phyloP scores from a whole-genome alignment of 1,140 invertebrate species.

The Lasioglossum albipes region DNA sequence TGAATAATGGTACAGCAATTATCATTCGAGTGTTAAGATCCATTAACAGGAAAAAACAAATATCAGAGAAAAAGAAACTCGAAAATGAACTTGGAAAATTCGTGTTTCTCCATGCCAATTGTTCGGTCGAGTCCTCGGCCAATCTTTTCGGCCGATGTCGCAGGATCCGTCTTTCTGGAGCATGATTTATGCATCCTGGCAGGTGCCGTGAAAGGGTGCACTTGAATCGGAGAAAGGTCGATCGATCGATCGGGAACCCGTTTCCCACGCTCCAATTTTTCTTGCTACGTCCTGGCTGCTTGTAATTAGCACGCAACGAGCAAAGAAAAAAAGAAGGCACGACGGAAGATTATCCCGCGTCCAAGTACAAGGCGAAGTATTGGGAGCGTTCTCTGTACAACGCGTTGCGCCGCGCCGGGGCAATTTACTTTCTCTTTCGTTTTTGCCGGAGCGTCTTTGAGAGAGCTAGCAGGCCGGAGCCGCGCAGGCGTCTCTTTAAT shows the following conservation, averaged over 20 bases:
- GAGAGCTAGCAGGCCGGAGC: not conserved
- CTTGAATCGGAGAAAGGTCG: conserved; percentile 22
- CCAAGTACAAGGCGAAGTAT: conserved; percentile 38
- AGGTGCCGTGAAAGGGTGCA: not conserved
- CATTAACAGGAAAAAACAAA: too few species aligned
- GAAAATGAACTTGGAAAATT: too few species aligned
- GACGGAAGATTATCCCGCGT: conserved; percentile 12
- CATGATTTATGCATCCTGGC: too few species aligned
- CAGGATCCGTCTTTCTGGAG: too few species aligned
- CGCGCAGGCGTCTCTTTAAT: conserved; percentile 11
- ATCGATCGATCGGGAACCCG: conserved; percentile 40
- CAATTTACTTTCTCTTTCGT: conserved; percentile 53
- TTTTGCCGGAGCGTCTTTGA: conserved; percentile 16
- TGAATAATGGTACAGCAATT: too few species aligned
- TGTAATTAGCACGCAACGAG: conserved; percentile 37
- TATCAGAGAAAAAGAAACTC: too few species aligned
- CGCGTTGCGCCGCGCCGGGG: not conserved
- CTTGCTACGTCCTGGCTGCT: not conserved
- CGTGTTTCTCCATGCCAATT: too few species aligned
- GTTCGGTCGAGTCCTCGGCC: too few species aligned
- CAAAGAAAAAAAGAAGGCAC: not conserved
- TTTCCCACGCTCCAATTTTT: conserved; percentile 65
- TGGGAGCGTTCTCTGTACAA: not conserved
- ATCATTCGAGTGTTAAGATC: too few species aligned
- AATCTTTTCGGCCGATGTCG: too few species aligned